Evolutionary conservation across 2,797 vertebrate genomes (phyloP).

Genomic region (Pseudochirops cupreus): DNA sequence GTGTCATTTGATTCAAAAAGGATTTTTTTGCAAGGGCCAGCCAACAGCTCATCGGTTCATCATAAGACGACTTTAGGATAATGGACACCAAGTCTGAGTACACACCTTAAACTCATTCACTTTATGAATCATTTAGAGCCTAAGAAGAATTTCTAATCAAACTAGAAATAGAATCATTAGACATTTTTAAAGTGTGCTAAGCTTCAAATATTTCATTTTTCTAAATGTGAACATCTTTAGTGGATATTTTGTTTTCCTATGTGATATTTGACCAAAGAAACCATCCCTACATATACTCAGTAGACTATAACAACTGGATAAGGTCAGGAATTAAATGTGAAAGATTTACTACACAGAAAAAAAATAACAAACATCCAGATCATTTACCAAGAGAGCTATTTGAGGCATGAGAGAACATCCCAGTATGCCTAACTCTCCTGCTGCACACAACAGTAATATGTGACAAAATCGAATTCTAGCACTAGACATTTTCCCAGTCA

Average conservation of each 20-base stretch:
- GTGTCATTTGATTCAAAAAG: conserved; percentile 55
- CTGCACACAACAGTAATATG: conserved; percentile 20
- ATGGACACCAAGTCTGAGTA: background rate
- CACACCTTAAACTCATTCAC: conserved; percentile 11
- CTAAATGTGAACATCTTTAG: conserved; percentile 11
- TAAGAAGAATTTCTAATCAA: background rate
- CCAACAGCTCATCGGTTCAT: conserved; percentile 17
- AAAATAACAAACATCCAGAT: background rate
- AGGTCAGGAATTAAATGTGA: background rate
- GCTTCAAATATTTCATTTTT: conserved; percentile 50
- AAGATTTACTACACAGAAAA: background rate
- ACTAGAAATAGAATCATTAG: conserved; percentile 54
- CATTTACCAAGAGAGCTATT: background rate
- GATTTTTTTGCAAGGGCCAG: conserved; percentile 44
- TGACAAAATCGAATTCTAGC: conserved; percentile 42
- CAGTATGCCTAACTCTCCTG: conserved; percentile 65
- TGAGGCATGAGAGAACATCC: conserved; percentile 67
- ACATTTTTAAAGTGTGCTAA: conserved; percentile 40
- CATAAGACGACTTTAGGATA: conserved; percentile 42
- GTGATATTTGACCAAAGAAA: conserved; percentile 33
- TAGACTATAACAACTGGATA: background rate
- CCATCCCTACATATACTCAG: background rate
- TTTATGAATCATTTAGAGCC: conserved; percentile 8
- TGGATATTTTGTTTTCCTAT: conserved; percentile 29
- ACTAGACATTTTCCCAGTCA: conserved; percentile 66